Percentiles rank a stretch among this genome's conserved stretches.
These are phyloP conservation scores for Brachionus plicatilis DNA, from an alignment of 1,140 invertebrate genomes.

Conservation along the genomic window DNA sequence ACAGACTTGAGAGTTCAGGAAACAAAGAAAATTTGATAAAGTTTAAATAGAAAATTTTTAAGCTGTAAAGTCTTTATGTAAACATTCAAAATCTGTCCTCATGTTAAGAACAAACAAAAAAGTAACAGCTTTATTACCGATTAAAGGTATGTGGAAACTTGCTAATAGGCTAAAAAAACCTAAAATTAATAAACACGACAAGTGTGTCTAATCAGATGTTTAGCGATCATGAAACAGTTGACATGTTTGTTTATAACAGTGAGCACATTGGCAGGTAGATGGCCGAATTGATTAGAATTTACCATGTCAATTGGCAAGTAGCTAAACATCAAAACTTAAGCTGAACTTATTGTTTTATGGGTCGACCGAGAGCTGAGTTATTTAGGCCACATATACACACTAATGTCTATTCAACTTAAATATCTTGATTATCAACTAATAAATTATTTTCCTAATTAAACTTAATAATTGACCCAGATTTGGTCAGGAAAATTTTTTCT, in stretches of 20 bases:
- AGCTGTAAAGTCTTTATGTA: background rate
- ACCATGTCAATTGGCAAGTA: background rate
- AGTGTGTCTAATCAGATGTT: background rate
- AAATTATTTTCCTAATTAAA: constrained; percentile 11
- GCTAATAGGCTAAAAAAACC: background rate
- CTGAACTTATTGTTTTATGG: background rate
- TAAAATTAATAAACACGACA: background rate
- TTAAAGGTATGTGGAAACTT: background rate
- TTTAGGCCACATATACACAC: background rate
- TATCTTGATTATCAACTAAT: constrained; percentile 12
- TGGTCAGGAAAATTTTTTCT: background rate
- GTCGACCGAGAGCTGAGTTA: background rate
- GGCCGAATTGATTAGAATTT: background rate
- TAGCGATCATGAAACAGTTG: background rate
- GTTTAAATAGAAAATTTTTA: background rate
- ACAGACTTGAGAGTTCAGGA: no score
- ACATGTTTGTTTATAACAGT: background rate
- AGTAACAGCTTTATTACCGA: background rate
- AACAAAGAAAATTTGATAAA: no score
- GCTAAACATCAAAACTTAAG: background rate
- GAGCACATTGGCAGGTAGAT: background rate
- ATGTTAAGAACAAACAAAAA: background rate
- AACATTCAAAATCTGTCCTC: background rate
- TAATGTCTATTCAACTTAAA: background rate
- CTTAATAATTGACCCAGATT: constrained; percentile 14